These are phyloP conservation scores for Ascaphus truei DNA, from an alignment of 2,113 vertebrate genomes.

Conservation along the genomic window DNA sequence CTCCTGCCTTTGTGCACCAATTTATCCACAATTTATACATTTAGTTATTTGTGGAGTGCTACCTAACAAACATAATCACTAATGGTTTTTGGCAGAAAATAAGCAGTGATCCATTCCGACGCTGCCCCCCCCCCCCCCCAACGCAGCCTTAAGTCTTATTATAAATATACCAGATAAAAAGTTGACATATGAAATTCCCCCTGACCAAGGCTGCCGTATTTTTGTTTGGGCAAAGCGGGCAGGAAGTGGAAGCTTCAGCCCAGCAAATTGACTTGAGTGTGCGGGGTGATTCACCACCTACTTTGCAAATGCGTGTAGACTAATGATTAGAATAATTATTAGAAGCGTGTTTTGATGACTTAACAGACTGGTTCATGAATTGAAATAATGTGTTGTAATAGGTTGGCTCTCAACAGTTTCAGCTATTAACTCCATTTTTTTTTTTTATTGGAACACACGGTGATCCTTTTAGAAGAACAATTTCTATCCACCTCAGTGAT, in stretches of 20 bases:
- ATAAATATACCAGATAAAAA: too few relatives aligned
- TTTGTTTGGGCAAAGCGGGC: too few relatives aligned
- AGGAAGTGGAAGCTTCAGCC: neutral
- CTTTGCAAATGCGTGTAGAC: neutral
- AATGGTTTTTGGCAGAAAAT: too few relatives aligned
- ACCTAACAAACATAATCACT: too few relatives aligned
- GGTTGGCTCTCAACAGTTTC: constrained; percentile 9
- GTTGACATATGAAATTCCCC: too few relatives aligned
- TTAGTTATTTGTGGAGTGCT: too few relatives aligned
- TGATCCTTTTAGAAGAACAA: constrained; percentile 26
- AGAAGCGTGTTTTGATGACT: neutral
- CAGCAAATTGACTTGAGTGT: neutral
- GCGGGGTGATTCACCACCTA: neutral
- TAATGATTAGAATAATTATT: constrained; percentile 6
- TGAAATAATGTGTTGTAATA: neutral
- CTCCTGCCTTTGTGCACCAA: too few relatives aligned
- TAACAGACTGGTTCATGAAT: neutral
- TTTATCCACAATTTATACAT: too few relatives aligned
- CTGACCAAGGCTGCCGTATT: too few relatives aligned
- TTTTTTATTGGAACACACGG: constrained; percentile 21
- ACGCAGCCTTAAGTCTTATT: too few relatives aligned
- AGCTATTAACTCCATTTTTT: neutral
- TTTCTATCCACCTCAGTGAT: constrained; percentile 1
- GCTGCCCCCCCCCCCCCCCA: too few relatives aligned
- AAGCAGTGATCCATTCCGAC: too few relatives aligned